Evolutionary conservation across 2,113 vertebrate species (phyloP), one percentile per base, ranked within the genome.

Genomic region (Chelonoidis abingdonii): DNA sequence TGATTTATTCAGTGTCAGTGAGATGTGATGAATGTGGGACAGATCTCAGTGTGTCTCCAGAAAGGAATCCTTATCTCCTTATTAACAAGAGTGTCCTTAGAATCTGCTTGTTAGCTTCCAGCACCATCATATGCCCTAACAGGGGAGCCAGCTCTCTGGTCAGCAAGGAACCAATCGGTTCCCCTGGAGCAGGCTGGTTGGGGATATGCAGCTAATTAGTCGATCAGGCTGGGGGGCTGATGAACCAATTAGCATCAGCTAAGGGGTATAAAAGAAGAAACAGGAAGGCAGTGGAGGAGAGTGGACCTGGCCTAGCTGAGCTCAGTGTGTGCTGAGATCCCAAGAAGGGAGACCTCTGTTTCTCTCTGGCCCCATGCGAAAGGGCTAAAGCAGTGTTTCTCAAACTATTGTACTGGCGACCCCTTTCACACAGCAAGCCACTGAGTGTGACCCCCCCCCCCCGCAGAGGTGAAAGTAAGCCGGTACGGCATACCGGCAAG

Each of bases 11-110:
- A 12, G 89, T 27, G 49, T 10, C 75, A 84, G 10, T 6, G 0
- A 0, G 35, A 6, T 3, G 54, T 10, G 35, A 25, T 0, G 0
- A 35, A 75, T 6, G 5, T 52, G 53, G 10, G n/a, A 47, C 12
- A 89, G 80, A 38, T 53, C 13, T 79, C 62, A 31, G 5, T 5
- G 59, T 89, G 3, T 49, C 17, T 80, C 44, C 53, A 12, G 3
- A 16, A 10, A 79, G 53, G 44, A 87, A 35, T 78, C 41, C 2
- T 27, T 56, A 16, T 59, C 25, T 78, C 41, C 41, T 56, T 78
- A 78, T 6, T 25, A 10, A n/a, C 12, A 17, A 3, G 3, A 8
- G 1, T 47, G 13, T 31, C 41, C 41, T 10, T 9, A 9, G 76
- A 78, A 53, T 69, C 38, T 2, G 0, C 1, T 47, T 76, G 8